These are phyloP conservation scores for Epizoanthus ramosus DNA, from an alignment of 92 coral and sea anemone species.

Conservation along the genomic window DNA sequence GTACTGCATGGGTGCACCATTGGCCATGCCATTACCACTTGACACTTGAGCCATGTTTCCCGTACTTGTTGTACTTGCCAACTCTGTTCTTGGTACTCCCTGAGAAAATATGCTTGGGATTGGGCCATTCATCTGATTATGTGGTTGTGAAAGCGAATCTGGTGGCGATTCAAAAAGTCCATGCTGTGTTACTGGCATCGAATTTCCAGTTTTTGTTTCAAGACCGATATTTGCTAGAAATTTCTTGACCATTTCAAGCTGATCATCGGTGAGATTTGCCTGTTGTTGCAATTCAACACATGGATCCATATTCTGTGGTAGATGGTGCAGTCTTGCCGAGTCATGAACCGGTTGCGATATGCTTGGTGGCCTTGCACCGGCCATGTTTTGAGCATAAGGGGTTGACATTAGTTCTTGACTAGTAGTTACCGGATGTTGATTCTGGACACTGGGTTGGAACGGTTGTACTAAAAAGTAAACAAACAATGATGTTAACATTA, in stretches of 20 bases:
- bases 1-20: too few species aligned
- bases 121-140: too few species aligned
- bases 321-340: background rate
- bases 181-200: too few species aligned
- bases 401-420: background rate
- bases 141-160: too few species aligned
- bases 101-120: too few species aligned
- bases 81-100: too few species aligned
- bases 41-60: too few species aligned
- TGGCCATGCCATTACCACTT: too few species aligned
- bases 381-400: background rate
- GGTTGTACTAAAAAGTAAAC: background rate
- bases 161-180: too few species aligned
- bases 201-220: too few species aligned
- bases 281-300: conserved; percentile 32
- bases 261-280: conserved; percentile 27
- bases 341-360: background rate
- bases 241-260: conserved; percentile 30
- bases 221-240: conserved; percentile 10
- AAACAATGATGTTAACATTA: too few species aligned
- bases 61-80: too few species aligned
- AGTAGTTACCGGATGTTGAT: background rate
- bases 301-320: conserved; percentile 22
- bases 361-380: background rate
- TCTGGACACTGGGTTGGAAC: background rate